Conservation (phyloP, 2,888 invertebrate genomes). For the Priocnemis perturbator region DNA sequence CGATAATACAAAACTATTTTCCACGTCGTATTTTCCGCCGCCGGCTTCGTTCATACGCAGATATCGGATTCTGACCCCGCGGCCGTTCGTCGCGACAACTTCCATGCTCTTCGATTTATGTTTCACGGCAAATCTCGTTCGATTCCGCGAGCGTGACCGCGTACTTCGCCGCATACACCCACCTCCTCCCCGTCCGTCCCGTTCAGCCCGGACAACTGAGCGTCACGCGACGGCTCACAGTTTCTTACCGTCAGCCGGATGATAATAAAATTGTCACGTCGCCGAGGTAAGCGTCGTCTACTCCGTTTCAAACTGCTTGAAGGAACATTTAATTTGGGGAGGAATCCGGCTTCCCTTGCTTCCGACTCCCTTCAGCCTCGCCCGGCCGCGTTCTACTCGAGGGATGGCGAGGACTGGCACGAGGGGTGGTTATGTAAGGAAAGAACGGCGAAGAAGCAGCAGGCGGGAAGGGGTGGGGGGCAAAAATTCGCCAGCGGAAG, state of each 20-base stretch:
- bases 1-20: too few relatives aligned
- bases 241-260: not conserved
- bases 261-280: slow-evolving; percentile 8
- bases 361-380: not conserved
- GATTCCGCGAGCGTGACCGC: not conserved
- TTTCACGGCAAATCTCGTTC: not conserved
- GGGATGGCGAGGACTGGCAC: not conserved
- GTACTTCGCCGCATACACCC: too few relatives aligned
- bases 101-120: not conserved
- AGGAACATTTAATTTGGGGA: slow-evolving; percentile 32
- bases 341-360: not conserved
- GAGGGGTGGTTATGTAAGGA: too few relatives aligned
- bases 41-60: too few relatives aligned
- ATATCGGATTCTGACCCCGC: not conserved
- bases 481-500: slow-evolving; percentile 19
- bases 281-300: slow-evolving; percentile 6
- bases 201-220: too few relatives aligned
- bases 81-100: not conserved
- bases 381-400: not conserved
- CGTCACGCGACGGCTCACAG: not conserved
- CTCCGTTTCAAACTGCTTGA: slow-evolving; percentile 6
- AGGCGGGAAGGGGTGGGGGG: not conserved
- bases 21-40: too few relatives aligned
- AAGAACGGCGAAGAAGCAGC: slow-evolving; percentile 3
- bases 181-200: too few relatives aligned